These are phyloP conservation scores for Drosophila pseudotalamancana DNA, from an alignment of 2,888 invertebrate genomes.

Conservation along the genomic window DNA sequence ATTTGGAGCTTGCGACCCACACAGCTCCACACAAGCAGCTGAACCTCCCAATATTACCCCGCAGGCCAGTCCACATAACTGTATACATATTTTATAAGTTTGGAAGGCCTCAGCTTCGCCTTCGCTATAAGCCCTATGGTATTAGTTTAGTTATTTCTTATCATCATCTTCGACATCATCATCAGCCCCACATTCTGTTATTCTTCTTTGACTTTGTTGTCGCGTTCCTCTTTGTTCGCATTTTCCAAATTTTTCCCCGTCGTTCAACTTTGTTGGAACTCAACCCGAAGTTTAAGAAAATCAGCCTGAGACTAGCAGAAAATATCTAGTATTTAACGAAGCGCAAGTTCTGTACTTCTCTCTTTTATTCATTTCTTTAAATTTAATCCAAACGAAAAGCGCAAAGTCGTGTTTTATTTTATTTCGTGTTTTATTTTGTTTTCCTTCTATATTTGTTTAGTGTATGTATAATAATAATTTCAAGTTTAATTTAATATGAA, in stretches of 20 bases:
- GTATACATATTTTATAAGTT: conserved; percentile 65
- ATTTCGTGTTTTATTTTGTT: conserved; percentile 21
- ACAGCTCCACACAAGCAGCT: neutral
- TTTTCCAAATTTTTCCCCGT: conserved; percentile 67
- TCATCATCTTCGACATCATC: conserved; percentile 4
- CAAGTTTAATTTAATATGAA: neutral
- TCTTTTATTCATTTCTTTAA: too few relatives aligned
- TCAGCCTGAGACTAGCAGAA: conserved; percentile 23
- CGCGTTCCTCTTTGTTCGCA: conserved; percentile 42
- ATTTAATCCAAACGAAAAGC: too few relatives aligned
- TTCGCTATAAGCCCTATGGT: conserved; percentile 27
- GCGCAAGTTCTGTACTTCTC: conserved; percentile 29
- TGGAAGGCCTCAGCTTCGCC: conserved; percentile 34
- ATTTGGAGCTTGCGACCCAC: conserved; percentile 48
- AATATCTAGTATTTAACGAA: conserved; percentile 45
- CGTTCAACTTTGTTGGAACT: conserved; percentile 12
- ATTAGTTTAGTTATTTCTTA: conserved; percentile 63
- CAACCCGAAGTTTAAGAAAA: conserved; percentile 37
- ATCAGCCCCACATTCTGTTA: conserved; percentile 34
- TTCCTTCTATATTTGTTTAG: too few relatives aligned
- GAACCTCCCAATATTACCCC: neutral
- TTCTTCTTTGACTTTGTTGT: conserved; percentile 37
- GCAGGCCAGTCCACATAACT: conserved; percentile 54
- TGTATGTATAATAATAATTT: too few relatives aligned
- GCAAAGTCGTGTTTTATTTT: too few relatives aligned